These are phyloP conservation scores for Drosophila repletoides DNA, from an alignment of 1,140 invertebrate genomes.

Conservation along the genomic window DNA sequence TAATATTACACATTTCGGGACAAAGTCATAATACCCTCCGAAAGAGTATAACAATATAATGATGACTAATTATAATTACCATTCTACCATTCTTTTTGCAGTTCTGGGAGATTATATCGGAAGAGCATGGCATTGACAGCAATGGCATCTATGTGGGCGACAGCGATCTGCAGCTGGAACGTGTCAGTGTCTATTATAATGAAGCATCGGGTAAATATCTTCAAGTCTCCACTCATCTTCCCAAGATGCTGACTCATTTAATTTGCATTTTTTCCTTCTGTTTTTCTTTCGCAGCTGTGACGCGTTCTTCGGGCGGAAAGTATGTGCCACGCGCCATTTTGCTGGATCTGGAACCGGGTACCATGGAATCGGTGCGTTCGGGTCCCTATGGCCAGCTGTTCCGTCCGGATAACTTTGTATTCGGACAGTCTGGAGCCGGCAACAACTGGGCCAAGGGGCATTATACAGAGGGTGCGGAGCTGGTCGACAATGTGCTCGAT, in stretches of 20 bases:
- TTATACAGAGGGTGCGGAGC: conserved; percentile 90
- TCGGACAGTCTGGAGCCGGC: conserved; percentile 85
- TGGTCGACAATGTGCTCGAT: conserved; percentile 90
- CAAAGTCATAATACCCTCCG: no score
- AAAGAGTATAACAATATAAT: no score
- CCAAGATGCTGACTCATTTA: neutral
- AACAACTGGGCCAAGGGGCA: conserved; percentile 87
- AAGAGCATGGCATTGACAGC: conserved; percentile 94
- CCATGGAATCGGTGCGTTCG: conserved; percentile 89
- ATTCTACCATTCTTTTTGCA: conserved; percentile 83
- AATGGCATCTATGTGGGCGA: conserved; percentile 92
- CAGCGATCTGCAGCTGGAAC: conserved; percentile 92
- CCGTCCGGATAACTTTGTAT: conserved; percentile 89
- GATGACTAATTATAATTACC: conserved; percentile 1
- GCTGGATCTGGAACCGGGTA: conserved; percentile 89
- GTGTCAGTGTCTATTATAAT: conserved; percentile 96
- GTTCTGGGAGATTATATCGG: conserved; percentile 98
- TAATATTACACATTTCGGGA: no score
- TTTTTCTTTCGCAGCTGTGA: conserved; percentile 61
- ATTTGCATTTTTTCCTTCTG: neutral
- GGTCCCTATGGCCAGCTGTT: conserved; percentile 89
- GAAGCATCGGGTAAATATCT: conserved; percentile 88
- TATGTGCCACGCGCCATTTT: conserved; percentile 91
- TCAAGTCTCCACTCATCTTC: no score
- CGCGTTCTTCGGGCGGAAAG: conserved; percentile 84